These are phyloP conservation scores for Scaptomyza hsui DNA, from an alignment of 1,140 invertebrate genomes.

Conservation along the genomic window DNA sequence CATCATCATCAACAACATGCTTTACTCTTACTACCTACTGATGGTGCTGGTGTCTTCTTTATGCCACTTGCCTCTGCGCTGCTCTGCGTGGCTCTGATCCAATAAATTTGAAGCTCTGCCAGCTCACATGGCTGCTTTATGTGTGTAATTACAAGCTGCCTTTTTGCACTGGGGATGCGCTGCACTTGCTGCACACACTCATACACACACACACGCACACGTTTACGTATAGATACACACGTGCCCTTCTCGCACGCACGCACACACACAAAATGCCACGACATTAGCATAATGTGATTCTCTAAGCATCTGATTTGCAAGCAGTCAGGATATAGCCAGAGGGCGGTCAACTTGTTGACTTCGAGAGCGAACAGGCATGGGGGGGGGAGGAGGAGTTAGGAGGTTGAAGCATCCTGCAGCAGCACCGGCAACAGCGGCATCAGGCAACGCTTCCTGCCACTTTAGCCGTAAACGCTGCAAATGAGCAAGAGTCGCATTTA, in stretches of 20 bases:
- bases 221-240: slow-evolving; percentile 1
- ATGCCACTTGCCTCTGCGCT: neutral
- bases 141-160: slow-evolving; percentile 65
- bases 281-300: slow-evolving; percentile 76
- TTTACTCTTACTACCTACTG: neutral
- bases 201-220: slow-evolving; percentile 5
- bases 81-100: slow-evolving; percentile 26
- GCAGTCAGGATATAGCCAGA: slow-evolving; percentile 15
- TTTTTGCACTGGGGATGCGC: slow-evolving; percentile 5
- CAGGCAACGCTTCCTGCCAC: slow-evolving; percentile 62
- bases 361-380: neutral
- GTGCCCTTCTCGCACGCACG: slow-evolving; percentile 22
- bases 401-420: neutral
- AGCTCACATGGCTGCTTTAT: slow-evolving; percentile 62
- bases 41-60: neutral
- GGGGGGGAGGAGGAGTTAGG: neutral
- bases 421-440: slow-evolving; percentile 4
- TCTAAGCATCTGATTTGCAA: slow-evolving; percentile 71
- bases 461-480: slow-evolving; percentile 72
- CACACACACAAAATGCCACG: slow-evolving; percentile 64
- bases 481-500: slow-evolving; percentile 71
- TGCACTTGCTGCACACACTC: neutral
- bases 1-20: neutral
- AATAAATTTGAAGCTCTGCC: slow-evolving; percentile 59
- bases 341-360: slow-evolving; percentile 51